Base-by-base conservation (phyloP, 1,140 invertebrate species). In the Wiebesia pumilae region DNA sequence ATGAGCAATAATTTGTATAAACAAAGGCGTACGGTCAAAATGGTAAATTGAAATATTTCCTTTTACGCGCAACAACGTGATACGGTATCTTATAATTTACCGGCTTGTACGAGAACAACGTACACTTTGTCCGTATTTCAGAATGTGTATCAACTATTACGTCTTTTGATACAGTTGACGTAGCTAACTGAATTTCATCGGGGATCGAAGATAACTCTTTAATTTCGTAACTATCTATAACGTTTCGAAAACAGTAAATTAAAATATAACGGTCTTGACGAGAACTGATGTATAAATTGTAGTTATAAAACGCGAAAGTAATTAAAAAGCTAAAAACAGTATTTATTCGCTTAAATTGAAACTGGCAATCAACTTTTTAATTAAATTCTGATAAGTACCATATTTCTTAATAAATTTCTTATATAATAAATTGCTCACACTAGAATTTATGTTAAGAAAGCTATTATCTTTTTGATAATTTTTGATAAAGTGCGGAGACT, bases 281-380 rank as follows among this genome's bases (percentile, higher is more conserved):
- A 75, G 14, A 75, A n/a, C 27, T 75, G 38, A 75, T 75, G 14
- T 75, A 75, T 43, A 75, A 75, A 75, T 43, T 75, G 24, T 75
- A 43, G 71, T 75, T 75, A 75, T 75, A 75, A 43, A 47, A 54
- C 51, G 6, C 33, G 43, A 81, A 65, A 65, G 35, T 65, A 81
- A 81, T 81, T 81, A 65, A 65, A 35, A 81, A 81, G 58, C 79
- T 58, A 62, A 81, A 81, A 81, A 81, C 51, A 79, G 77, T 54
- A 81, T 81, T 38, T 40, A 62, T 58, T 51, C 62, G 62, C 40
- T 80, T 80, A 62, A 58, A 65, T 81, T 62, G 35, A 81, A 71
- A 51, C 62, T 71, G 65, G 43, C 58, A 65, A 82, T 82, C 62
- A 82, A 69, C 40, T 51, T 69, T 65, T 82, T 40, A 82, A 47